Evolutionary conservation across 1,140 invertebrate genomes (phyloP).

Genomic region (Trichonephila inaurata): DNA sequence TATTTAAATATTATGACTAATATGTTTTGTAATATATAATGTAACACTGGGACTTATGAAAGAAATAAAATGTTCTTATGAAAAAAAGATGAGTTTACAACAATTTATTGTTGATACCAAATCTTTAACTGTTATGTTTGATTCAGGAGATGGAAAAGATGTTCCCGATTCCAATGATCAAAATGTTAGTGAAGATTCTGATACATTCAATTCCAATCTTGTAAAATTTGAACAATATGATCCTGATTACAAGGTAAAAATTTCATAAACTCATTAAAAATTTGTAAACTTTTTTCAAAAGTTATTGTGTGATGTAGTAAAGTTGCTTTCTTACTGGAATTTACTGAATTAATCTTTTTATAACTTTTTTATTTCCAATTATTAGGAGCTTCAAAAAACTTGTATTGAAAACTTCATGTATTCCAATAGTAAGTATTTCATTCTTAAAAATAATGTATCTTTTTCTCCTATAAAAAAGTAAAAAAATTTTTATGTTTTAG

Average conservation of each 20-base stretch:
- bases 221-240: constrained; percentile 15
- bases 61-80: no score
- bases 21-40: no score
- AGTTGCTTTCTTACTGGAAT: no score
- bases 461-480: background rate
- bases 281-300: background rate
- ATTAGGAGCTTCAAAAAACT: constrained; percentile 44
- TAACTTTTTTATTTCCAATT: no score
- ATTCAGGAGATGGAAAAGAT: background rate
- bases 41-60: no score
- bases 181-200: background rate
- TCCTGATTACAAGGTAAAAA: background rate
- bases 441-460: no score
- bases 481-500: background rate
- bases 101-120: background rate
- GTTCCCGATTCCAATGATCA: background rate
- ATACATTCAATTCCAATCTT: background rate
- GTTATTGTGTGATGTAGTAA: background rate
- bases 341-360: background rate
- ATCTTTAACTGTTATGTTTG: background rate
- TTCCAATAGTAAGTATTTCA: constrained; percentile 44
- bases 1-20: no score
- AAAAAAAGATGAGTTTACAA: no score
- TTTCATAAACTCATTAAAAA: background rate
- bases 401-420: constrained; percentile 34